Base-by-base conservation (phyloP, 1,140 invertebrate species). In the Ditylenchus dipsaci region DNA sequence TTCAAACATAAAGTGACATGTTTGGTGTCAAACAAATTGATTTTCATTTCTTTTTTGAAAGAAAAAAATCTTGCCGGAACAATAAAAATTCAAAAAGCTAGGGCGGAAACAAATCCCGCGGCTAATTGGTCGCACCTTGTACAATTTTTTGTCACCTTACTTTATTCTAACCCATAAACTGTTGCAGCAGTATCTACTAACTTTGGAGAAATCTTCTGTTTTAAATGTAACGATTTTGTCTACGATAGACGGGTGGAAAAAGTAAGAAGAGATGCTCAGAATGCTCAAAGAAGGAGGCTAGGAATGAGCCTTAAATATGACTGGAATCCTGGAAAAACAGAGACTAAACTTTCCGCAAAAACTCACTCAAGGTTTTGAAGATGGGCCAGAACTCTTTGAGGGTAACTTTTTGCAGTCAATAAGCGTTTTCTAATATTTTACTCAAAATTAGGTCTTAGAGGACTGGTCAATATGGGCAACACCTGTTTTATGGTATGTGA, bases 401-500 rank as follows among this genome's bases (percentile, higher is more conserved):
- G 53, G 42, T 63, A 56, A 26, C 33, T 38, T 11, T n/a, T n/a
- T n/a, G 3, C 33, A 38, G 3, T 38, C 33, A 5, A 38, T n/a
- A n/a, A n/a, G n/a, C n/a, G n/a, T n/a, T n/a, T n/a, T n/a, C n/a
- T n/a, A n/a, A n/a, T n/a, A n/a, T n/a, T n/a, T n/a, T n/a, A n/a
- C n/a, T n/a, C n/a, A n/a, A n/a, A n/a, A n/a, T n/a, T n/a, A 38
- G 89, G 92, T 42, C 84, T 95, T 30, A 86, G 94, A 70, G 95
- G 95, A 1, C 86, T 97, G 26, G 89, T 96, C 72, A 98, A 98
- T 86, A 86, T 97, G 74, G 94, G 88, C n/a, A 92, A 93, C 72
- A 97, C 95, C 0, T 98, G 95, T 85, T 97, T 97, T 83, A 95
- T 97, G 91, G 97, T 95, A 84, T 73, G 62, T 60, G 29, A 23